Evolutionary conservation across 2,888 invertebrate species (phyloP), one percentile per base, ranked within the genome.

Genomic region (Mallateleia sp.): DNA sequence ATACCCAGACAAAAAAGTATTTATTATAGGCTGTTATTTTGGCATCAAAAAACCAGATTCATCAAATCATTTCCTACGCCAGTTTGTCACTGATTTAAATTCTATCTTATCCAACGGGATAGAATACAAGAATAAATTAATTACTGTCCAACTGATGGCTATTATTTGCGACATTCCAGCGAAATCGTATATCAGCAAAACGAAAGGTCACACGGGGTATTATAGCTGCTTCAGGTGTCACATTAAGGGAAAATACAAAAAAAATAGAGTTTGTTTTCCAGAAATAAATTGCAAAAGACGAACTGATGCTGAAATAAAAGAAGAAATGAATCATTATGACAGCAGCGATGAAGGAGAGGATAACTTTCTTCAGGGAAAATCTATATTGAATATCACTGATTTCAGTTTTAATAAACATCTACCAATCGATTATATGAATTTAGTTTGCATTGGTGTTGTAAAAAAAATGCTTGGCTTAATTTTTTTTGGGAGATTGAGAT

Each of bases 401-500:
- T 45, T 85, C 9, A 15, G 75, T 34, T 64, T 86, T 38, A 22
- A 71, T 0, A 22, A 52, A 18, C 24, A 56, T 18, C 38, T 88
- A 9, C 72, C 85, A 0, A 38, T 85, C 0, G 83, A 77, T 8
- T 45, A 45, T 8, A 52, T 45, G n/a, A 67, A 75, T 47, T 58
- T 74, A 14, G 22, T 87, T 22, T 85, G 56, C 58, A 22, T 81
- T 0, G 75, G 82, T 24, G 52, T 83, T n/a, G 54, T 80, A 0
- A 67, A 42, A 20, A 87, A 64, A 52, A 50, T 77, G 7, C n/a
- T 83, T n/a, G 45, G 25, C 45, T 56, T 64, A 28, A 3, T 20
- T 1, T 9, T 22, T 20, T 3, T 2, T 8, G 47, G 20, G 8
- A 4, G 20, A 47, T 14, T 20, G 20, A 47, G 15, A 22, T 3